These are phyloP conservation scores for Decapterus maruadsi DNA, from an alignment of 2,797 vertebrate genomes.

Conservation along the genomic window DNA sequence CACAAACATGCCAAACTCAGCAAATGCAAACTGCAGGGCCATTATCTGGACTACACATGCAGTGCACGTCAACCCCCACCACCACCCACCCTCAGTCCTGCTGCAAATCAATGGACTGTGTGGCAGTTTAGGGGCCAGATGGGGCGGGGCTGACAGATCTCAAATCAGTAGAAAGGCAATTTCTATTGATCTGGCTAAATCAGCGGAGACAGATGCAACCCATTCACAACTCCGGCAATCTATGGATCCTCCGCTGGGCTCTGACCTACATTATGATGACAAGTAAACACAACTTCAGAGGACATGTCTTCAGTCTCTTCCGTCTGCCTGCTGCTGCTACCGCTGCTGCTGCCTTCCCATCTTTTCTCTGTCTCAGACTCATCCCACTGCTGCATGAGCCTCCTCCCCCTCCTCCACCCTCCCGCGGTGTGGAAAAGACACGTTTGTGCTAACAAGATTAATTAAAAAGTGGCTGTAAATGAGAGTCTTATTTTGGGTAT, in stretches of 20 bases:
- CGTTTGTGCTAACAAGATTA: constrained; percentile 73
- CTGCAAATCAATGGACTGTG: constrained; percentile 67
- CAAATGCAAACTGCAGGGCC: constrained; percentile 55
- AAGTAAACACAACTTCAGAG: constrained; percentile 84
- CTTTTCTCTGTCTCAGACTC: constrained; percentile 36
- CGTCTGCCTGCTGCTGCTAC: constrained; percentile 30
- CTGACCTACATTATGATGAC: constrained; percentile 84
- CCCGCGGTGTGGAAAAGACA: constrained; percentile 57
- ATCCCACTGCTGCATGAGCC: constrained; percentile 9
- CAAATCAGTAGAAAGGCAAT: constrained; percentile 68
- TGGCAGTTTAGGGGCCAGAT: constrained; percentile 12
- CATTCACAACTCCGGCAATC: constrained; percentile 65
- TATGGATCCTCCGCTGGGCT: constrained; percentile 71
- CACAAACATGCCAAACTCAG: constrained; percentile 63
- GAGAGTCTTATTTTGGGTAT: constrained; percentile 64
- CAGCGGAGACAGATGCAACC: constrained; percentile 59
- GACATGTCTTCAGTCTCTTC: constrained; percentile 61
- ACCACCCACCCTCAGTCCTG: constrained; percentile 29
- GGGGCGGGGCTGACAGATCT: constrained; percentile 53
- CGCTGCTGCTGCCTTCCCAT: constrained; percentile 14
- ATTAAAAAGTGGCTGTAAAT: constrained; percentile 76
- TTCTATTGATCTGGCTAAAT: constrained; percentile 74
- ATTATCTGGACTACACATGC: constrained; percentile 61
- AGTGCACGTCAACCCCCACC: constrained; percentile 52
- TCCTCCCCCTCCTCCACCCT: constrained; percentile 4